Base-by-base conservation (phyloP, 2,113 vertebrate species). In the Odobenus rosmarus region DNA sequence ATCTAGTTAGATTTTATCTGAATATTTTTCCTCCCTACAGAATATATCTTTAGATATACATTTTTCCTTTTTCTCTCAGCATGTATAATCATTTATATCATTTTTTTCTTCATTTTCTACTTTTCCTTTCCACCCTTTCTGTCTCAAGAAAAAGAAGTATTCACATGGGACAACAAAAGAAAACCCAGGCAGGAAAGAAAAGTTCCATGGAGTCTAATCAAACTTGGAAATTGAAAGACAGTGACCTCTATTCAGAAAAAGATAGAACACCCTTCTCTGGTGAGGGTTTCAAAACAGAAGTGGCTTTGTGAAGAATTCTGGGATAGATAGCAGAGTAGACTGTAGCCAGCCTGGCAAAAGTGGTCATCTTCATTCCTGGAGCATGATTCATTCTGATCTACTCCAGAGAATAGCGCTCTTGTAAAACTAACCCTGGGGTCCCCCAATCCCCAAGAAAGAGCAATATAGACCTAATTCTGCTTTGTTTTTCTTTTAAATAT, bases 61-160 rank as follows among this genome's bases (percentile, higher is more conserved):
- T 57, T 64, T 64, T 87, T 28, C 10, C 28, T 77, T 81, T 80
- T 89, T 89, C 85, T 89, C 62, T 89, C 19, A 57, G 85, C 14
- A 51, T 49, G 21, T 33, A n/a, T 61, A 82, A 57, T 90, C 2
- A 90, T 23, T 62, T 67, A 39, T 16, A 24, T 76, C 5, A 80
- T 42, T 21, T 53, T 88, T 89, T 82, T 3, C 3, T 36, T 67
- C 49, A 14, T 14, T 88, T 90, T 85, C 6, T 76, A 42, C 72
- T 81, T 82, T 74, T 39, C 23, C 23, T 85, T 55, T 85, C 79
- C 2, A 74, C 2, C 9, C 6, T 39, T 80, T 31, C 28, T 7
- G 59, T 62, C 55, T 76, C 57, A 79, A 84, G 76, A 55, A 88
- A 92, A 96, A 55, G 16, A 49, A 57, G 83, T 86, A 90, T 82